phyloP scores from a whole-genome alignment of 2,113 vertebrate genomes.

The Carollia perspicillata region DNA sequence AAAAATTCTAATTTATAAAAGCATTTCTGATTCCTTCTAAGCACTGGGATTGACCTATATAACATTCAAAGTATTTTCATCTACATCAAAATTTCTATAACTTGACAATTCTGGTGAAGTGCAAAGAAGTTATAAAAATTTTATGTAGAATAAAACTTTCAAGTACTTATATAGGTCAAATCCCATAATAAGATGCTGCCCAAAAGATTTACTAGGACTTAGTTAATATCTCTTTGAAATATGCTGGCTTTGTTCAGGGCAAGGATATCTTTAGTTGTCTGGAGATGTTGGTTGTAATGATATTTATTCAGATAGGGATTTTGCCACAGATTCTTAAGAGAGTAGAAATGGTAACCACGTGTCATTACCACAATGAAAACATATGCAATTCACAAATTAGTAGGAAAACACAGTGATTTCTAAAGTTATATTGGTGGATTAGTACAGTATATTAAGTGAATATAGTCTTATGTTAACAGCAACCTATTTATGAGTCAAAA shows the following conservation, averaged over 20 bases:
- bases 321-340: slow-evolving; percentile 46
- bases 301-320: background rate
- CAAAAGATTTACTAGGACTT: background rate
- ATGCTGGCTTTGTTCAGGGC: background rate
- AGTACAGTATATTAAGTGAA: slow-evolving; percentile 53
- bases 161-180: slow-evolving; percentile 31
- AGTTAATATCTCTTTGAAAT: background rate
- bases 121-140: slow-evolving; percentile 56
- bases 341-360: slow-evolving; percentile 36
- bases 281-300: background rate
- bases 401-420: slow-evolving; percentile 46
- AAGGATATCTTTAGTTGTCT: background rate
- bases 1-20: slow-evolving; percentile 2
- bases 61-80: background rate
- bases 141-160: slow-evolving; percentile 44
- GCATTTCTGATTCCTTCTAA: background rate
- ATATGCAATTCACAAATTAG: slow-evolving; percentile 68
- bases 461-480: slow-evolving; percentile 10
- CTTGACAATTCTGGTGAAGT: background rate
- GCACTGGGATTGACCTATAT: background rate
- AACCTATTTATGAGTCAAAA: slow-evolving; percentile 30
- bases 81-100: slow-evolving; percentile 67
- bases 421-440: slow-evolving; percentile 45
- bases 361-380: slow-evolving; percentile 59
- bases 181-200: background rate